phyloP scores from a whole-genome alignment of 1,140 invertebrate genomes.

The Anoplolepis gracilipes region DNA sequence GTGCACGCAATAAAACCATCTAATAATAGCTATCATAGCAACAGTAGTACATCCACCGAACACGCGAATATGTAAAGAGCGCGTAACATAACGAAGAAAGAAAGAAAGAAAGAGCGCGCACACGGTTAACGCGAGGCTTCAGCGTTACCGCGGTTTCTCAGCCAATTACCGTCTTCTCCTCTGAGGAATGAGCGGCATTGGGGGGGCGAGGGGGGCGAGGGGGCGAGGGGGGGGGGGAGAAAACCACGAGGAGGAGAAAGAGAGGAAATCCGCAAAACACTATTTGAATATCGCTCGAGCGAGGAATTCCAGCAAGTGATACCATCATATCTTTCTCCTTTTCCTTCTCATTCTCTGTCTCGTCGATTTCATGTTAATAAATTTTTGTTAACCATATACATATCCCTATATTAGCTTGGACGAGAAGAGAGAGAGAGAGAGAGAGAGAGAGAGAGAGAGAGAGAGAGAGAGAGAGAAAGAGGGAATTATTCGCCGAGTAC shows the following conservation, averaged over 20 bases:
- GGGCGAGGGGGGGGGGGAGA: not conserved
- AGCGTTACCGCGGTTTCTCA: slow-evolving; percentile 49
- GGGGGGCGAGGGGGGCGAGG: not conserved
- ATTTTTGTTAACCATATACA: slow-evolving; percentile 44
- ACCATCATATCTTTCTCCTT: not conserved
- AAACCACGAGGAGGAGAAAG: slow-evolving; percentile 24
- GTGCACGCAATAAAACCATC: slow-evolving; percentile 61
- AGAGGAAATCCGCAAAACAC: slow-evolving; percentile 60
- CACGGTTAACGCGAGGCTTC: slow-evolving; percentile 51
- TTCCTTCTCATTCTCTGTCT: not conserved
- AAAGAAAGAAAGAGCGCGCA: slow-evolving; percentile 36
- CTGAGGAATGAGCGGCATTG: slow-evolving; percentile 1
- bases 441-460: not conserved
- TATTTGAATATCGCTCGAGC: slow-evolving; percentile 60
- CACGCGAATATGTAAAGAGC: slow-evolving; percentile 61
- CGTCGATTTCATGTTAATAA: slow-evolving; percentile 64
- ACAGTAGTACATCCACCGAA: slow-evolving; percentile 57
- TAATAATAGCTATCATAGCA: slow-evolving; percentile 63
- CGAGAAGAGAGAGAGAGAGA: not conserved
- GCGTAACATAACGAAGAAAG: slow-evolving; percentile 48
- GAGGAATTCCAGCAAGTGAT: slow-evolving; percentile 44
- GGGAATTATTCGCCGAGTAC: slow-evolving; percentile 13
- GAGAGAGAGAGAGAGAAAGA: not conserved
- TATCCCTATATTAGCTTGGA: slow-evolving; percentile 44
- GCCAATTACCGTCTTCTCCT: slow-evolving; percentile 54